phyloP scores from a whole-genome alignment of 2,113 vertebrate species.

The Acrocephalus arundinaceus region DNA sequence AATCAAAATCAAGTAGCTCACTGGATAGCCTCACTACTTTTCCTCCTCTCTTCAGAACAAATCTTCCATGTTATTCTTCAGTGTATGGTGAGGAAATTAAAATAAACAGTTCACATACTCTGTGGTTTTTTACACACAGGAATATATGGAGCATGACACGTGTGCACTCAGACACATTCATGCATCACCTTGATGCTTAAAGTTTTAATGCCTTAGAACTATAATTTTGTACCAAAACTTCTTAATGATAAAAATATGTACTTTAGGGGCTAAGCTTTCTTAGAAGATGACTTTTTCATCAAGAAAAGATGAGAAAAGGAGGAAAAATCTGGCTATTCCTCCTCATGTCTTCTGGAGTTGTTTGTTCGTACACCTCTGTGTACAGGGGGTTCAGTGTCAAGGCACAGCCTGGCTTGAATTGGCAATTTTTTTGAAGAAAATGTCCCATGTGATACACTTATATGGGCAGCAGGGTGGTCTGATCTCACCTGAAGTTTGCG shows the following conservation, averaged over 20 bases:
- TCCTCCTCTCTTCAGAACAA: not conserved
- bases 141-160: not conserved
- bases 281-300: not conserved
- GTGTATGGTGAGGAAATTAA: not conserved
- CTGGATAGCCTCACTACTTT: not conserved
- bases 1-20: not conserved
- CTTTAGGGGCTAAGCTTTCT: not conserved
- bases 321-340: not conserved
- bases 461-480: not conserved
- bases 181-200: not conserved
- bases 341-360: fast-evolving
- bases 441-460: not conserved
- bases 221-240: not conserved
- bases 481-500: not conserved
- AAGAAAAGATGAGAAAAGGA: not conserved
- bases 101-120: not conserved
- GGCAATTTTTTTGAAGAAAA: not conserved
- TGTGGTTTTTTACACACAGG: not conserved
- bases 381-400: not conserved
- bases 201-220: not conserved
- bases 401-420: not conserved
- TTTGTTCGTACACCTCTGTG: fast-evolving
- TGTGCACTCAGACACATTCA: not conserved
- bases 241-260: not conserved
- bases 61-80: not conserved